phyloP scores from a whole-genome alignment of 2,888 invertebrate genomes.

The Dastarcus helophoroides region DNA sequence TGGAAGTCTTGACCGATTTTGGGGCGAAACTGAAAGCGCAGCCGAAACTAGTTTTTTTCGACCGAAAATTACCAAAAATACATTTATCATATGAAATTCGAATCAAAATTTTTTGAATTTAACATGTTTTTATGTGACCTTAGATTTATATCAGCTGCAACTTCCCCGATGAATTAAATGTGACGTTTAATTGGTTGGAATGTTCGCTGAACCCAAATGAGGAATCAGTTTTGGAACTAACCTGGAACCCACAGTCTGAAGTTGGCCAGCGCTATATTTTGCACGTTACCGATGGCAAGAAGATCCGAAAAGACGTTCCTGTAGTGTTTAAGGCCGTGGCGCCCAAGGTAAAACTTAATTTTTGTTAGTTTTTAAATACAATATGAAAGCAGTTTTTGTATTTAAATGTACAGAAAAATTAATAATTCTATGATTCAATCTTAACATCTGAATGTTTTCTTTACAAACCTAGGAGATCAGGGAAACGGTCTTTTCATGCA shows the following conservation, averaged over 20 bases:
- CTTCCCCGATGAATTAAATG: constrained; percentile 46
- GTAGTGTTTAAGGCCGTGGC: constrained; percentile 48
- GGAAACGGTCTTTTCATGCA: too few species aligned
- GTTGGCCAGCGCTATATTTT: constrained; percentile 52
- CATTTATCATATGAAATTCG: too few species aligned
- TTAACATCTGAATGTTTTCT: too few species aligned
- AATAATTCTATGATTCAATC: too few species aligned
- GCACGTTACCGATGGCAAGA: constrained; percentile 46
- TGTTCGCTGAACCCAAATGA: constrained; percentile 43
- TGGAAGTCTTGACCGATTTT: too few species aligned
- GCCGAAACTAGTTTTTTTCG: too few species aligned
- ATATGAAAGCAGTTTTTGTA: not conserved
- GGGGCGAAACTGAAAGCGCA: too few species aligned
- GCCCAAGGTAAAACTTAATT: constrained; percentile 27
- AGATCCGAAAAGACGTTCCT: constrained; percentile 55
- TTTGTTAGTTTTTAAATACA: too few species aligned
- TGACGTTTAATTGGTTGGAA: constrained; percentile 46
- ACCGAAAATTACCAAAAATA: too few species aligned
- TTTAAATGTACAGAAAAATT: too few species aligned
- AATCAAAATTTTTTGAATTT: too few species aligned
- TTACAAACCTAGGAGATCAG: too few species aligned
- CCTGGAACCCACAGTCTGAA: constrained; percentile 51
- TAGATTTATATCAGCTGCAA: constrained; percentile 42
- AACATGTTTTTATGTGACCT: constrained; percentile 20
- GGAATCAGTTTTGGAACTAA: constrained; percentile 44